These are phyloP conservation scores for Gonocerus acuteangulatus DNA, from an alignment of 2,888 invertebrate species.

Conservation along the genomic window DNA sequence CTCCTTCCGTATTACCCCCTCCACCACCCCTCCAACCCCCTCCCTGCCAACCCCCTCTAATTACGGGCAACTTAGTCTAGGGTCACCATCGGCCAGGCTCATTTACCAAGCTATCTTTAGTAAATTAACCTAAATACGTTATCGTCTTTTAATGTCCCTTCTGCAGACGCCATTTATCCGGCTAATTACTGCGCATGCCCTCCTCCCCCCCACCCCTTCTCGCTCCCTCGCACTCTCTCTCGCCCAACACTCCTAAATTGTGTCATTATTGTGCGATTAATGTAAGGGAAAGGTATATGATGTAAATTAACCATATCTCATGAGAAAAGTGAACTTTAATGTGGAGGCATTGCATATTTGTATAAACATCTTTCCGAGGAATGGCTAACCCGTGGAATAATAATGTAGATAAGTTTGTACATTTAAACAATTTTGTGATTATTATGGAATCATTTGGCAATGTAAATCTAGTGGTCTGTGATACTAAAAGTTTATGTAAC, in stretches of 20 bases:
- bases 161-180: neutral
- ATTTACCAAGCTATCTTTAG: slow-evolving; percentile 24
- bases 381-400: too few relatives aligned
- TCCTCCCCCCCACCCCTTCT: neutral
- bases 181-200: slow-evolving; percentile 8
- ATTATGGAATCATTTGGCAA: too few relatives aligned
- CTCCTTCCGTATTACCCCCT: neutral
- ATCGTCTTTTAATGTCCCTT: slow-evolving; percentile 18
- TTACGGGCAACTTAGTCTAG: slow-evolving; percentile 6
- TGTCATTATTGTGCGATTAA: slow-evolving; percentile 17
- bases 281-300: slow-evolving; percentile 12
- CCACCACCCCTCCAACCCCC: neutral
- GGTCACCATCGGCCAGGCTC: slow-evolving; percentile 3
- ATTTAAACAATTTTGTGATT: too few relatives aligned
- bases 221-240: slow-evolving; percentile 4
- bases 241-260: slow-evolving; percentile 19
- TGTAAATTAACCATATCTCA: slow-evolving; percentile 8
- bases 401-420: too few relatives aligned
- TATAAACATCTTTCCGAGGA: too few relatives aligned
- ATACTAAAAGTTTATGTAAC: too few relatives aligned
- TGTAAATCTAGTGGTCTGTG: too few relatives aligned
- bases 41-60: neutral
- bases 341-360: too few relatives aligned
- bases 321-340: too few relatives aligned
- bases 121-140: slow-evolving; percentile 28